A percentile compares a stretch with the other conserved stretches of the same genome.
Conservation (phyloP, 2,797 vertebrate species). For the Tenualosa thibaudeaui region DNA sequence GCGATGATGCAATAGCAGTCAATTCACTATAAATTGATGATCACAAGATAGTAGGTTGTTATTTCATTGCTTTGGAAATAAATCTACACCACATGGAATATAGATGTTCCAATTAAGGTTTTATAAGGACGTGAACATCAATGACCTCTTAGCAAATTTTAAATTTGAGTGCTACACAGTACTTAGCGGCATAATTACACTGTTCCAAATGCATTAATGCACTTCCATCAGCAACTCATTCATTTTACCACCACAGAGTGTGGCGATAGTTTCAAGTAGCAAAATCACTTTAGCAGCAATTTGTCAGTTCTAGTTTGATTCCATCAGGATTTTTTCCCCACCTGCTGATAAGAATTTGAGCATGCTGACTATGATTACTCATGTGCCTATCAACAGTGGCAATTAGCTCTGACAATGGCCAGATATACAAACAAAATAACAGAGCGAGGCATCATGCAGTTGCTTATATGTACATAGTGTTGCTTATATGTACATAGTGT, state of each 20-base stretch:
- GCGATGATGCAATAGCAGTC: neutral
- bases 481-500: neutral
- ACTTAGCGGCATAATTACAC: neutral
- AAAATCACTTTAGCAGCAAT: neutral
- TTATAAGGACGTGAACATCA: neutral
- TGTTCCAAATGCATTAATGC: neutral
- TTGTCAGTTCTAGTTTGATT: neutral
- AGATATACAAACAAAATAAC: neutral
- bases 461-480: neutral
- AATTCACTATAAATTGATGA: neutral
- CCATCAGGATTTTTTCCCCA: neutral
- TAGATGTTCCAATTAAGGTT: neutral
- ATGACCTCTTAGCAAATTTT: neutral
- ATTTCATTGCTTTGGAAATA: neutral
- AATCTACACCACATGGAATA: neutral
- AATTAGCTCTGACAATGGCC: conserved; percentile 5
- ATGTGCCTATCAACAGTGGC: neutral
- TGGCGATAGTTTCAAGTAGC: neutral
- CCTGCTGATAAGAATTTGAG: neutral
- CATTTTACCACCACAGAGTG: neutral
- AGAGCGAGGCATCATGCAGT: neutral
- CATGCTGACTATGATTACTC: neutral
- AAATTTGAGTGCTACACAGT: neutral
- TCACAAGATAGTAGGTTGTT: neutral
- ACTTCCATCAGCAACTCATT: conserved; percentile 3